Percentiles rank a stretch among this genome's conserved stretches.
Conservation (phyloP, 2,888 invertebrate species). For the Antheraea yamamai region DNA sequence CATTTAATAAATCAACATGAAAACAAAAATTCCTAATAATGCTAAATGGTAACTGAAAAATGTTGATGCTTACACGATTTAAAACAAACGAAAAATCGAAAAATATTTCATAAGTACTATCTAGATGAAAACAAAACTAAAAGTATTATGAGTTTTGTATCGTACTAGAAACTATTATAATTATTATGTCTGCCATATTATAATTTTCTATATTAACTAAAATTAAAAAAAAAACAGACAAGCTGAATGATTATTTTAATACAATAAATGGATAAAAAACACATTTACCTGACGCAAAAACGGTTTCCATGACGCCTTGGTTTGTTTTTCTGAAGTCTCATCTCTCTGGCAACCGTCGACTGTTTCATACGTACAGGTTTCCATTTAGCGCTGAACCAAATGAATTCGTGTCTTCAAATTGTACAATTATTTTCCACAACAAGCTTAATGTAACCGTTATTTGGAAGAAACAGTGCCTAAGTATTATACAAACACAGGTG, state of each 20-base stretch:
- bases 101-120: too few species aligned
- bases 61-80: too few species aligned
- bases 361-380: constrained; percentile 27
- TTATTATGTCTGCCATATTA: too few species aligned
- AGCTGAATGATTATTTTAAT: not conserved
- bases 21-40: too few species aligned
- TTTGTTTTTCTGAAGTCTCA: constrained; percentile 13
- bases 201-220: not conserved
- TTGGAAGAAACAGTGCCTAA: not conserved
- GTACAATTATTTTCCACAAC: not conserved
- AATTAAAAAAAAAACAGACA: not conserved
- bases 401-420: not conserved
- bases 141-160: too few species aligned
- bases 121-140: too few species aligned
- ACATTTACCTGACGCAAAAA: constrained; percentile 39
- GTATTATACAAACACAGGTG: not conserved
- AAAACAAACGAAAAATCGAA: too few species aligned
- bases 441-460: not conserved
- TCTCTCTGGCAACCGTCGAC: constrained; percentile 27
- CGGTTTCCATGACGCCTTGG: constrained; percentile 30
- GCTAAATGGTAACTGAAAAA: too few species aligned
- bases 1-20: too few species aligned
- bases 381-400: constrained; percentile 21
- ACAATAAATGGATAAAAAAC: not conserved
- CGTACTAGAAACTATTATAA: too few species aligned